These are phyloP conservation scores for Polypterus bichir DNA, from an alignment of 2,113 vertebrate species.

Conservation along the genomic window DNA sequence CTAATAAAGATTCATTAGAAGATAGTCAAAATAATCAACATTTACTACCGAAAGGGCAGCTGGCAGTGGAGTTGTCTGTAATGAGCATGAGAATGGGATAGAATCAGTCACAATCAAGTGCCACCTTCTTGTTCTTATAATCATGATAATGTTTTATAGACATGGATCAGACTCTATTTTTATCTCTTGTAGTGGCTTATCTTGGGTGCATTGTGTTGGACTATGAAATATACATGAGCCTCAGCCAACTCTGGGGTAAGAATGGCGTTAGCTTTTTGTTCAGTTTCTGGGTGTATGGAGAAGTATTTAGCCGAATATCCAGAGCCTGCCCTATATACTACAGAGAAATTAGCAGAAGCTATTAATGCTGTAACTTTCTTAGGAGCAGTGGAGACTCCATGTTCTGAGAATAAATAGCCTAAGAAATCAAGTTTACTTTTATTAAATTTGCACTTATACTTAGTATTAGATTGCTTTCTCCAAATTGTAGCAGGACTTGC, in stretches of 20 bases:
- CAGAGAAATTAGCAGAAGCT: background rate
- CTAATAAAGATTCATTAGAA: background rate
- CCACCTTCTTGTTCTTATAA: background rate
- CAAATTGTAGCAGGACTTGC: background rate
- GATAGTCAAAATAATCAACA: background rate
- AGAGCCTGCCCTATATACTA: background rate
- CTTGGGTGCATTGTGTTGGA: background rate
- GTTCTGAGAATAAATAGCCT: slow-evolving; percentile 1
- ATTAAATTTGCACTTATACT: background rate
- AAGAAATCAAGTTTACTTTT: slow-evolving; percentile 4
- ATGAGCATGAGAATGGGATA: background rate
- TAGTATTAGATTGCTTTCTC: background rate
- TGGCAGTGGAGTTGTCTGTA: background rate
- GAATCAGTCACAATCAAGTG: background rate
- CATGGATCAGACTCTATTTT: background rate
- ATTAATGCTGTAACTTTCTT: slow-evolving; percentile 2
- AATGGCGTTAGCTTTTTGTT: background rate
- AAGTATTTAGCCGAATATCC: background rate
- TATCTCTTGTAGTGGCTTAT: background rate
- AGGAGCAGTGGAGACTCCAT: slow-evolving; percentile 4
- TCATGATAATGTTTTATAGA: background rate
- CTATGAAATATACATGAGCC: background rate
- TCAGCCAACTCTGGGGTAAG: background rate
- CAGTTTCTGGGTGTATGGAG: background rate
- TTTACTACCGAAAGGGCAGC: background rate